phyloP scores from a whole-genome alignment of 1,140 invertebrate species.

The Cherax destructor region DNA sequence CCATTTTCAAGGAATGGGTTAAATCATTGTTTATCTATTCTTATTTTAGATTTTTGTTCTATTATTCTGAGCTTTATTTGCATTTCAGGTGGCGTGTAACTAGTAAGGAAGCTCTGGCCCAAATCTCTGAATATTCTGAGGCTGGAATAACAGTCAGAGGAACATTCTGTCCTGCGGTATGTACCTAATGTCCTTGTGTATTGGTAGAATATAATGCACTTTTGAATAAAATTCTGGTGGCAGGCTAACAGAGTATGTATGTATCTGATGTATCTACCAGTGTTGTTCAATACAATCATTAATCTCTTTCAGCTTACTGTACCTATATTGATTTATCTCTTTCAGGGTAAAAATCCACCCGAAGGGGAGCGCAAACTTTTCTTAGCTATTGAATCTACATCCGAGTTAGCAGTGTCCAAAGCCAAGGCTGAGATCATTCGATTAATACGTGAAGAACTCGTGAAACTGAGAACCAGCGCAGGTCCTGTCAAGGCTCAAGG shows the following conservation, averaged over 20 bases:
- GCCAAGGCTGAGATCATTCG: slow-evolving; percentile 99
- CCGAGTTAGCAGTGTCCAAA: slow-evolving; percentile 96
- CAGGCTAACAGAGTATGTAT: too few species aligned
- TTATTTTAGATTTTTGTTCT: neutral
- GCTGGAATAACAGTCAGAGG: slow-evolving; percentile 98
- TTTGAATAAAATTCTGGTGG: too few species aligned
- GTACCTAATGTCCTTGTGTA: neutral
- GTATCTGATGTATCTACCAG: too few species aligned
- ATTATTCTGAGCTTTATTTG: neutral
- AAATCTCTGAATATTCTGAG: slow-evolving; percentile 99
- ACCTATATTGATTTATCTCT: neutral
- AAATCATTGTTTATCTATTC: neutral
- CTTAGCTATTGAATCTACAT: slow-evolving; percentile 98
- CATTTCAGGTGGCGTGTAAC: slow-evolving; percentile 72
- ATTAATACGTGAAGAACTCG: slow-evolving; percentile 97
- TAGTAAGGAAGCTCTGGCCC: slow-evolving; percentile 91
- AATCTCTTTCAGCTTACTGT: neutral
- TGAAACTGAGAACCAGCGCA: slow-evolving; percentile 93
- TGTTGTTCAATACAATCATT: neutral
- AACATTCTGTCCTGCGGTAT: slow-evolving; percentile 89
- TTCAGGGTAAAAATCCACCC: slow-evolving; percentile 84
- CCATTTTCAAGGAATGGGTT: neutral
- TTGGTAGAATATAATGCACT: too few species aligned
- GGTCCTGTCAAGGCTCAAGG: slow-evolving; percentile 89
- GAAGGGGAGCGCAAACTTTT: slow-evolving; percentile 98